A percentile compares a stretch with the other conserved stretches of the same genome.
Evolutionary conservation across 1,140 invertebrate species (phyloP).

Genomic region (Papilio helenus): DNA sequence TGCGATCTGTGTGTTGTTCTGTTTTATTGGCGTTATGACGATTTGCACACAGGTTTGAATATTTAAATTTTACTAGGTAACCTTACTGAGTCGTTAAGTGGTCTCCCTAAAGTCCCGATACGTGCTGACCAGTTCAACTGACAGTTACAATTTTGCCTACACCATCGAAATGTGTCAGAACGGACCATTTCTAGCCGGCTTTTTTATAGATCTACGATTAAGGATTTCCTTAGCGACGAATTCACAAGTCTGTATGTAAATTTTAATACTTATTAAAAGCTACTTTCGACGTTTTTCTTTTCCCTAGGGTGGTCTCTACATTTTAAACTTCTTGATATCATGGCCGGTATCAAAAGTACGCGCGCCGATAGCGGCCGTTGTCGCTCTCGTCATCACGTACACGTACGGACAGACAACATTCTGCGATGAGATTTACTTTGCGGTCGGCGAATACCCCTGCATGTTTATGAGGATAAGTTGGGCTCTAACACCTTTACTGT

Average conservation of each 20-base stretch:
- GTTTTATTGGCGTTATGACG: conserved; percentile 66
- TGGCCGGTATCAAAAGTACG: conserved; percentile 65
- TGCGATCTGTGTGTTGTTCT: conserved; percentile 59
- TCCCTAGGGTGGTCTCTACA: conserved; percentile 66
- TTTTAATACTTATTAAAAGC: background rate
- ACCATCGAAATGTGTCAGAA: too few species aligned
- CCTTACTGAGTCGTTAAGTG: too few species aligned
- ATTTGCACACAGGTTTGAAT: conserved; percentile 67
- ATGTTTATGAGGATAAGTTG: conserved; percentile 70
- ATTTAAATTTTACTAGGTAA: background rate
- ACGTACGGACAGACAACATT: conserved; percentile 69
- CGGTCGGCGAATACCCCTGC: conserved; percentile 68
- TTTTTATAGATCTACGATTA: too few species aligned
- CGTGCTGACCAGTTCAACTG: too few species aligned
- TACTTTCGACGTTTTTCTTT: background rate
- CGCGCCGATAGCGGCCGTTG: conserved; percentile 49
- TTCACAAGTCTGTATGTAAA: too few species aligned
- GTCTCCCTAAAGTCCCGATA: too few species aligned
- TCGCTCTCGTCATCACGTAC: conserved; percentile 58
- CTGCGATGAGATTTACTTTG: conserved; percentile 69
- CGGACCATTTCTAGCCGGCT: too few species aligned
- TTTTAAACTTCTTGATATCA: conserved; percentile 66
- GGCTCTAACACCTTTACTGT: conserved; percentile 60
- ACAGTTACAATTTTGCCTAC: too few species aligned
- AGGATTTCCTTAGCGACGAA: too few species aligned